Evolutionary conservation across 2,113 vertebrate species (phyloP).

Genomic region (Podilymbus podiceps): DNA sequence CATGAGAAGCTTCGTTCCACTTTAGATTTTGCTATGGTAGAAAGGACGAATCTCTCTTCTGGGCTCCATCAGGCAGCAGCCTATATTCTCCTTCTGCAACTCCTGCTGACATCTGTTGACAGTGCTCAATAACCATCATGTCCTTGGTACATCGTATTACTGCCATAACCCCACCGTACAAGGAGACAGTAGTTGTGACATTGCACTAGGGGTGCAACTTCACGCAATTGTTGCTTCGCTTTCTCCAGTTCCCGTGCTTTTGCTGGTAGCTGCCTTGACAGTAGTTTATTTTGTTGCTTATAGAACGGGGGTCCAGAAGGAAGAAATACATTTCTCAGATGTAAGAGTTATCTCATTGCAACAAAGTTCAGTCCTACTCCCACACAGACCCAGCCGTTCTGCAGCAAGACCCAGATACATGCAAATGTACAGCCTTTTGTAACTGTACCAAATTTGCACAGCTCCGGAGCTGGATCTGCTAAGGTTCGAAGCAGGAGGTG

Average conservation of each 20-base stretch:
- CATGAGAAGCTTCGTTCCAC: not conserved
- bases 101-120: not conserved
- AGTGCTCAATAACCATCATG: not conserved
- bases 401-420: slow-evolving; percentile 44
- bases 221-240: not conserved
- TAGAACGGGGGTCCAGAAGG: not conserved
- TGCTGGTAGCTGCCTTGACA: not conserved
- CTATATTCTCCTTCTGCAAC: not conserved
- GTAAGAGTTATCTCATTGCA: not conserved
- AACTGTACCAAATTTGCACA: slow-evolving; percentile 10
- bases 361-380: slow-evolving; percentile 39
- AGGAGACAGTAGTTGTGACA: not conserved
- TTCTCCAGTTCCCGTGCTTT: not conserved
- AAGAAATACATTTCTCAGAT: not conserved
- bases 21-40: not conserved
- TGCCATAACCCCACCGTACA: not conserved
- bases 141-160: not conserved
- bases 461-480: not conserved
- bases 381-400: not conserved
- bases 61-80: not conserved
- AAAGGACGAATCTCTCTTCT: not conserved
- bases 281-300: not conserved
- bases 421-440: slow-evolving; percentile 34
- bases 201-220: not conserved
- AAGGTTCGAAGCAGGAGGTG: slow-evolving; percentile 23